Base-by-base conservation (phyloP, 2,113 vertebrate genomes). In the Chionis minor region DNA sequence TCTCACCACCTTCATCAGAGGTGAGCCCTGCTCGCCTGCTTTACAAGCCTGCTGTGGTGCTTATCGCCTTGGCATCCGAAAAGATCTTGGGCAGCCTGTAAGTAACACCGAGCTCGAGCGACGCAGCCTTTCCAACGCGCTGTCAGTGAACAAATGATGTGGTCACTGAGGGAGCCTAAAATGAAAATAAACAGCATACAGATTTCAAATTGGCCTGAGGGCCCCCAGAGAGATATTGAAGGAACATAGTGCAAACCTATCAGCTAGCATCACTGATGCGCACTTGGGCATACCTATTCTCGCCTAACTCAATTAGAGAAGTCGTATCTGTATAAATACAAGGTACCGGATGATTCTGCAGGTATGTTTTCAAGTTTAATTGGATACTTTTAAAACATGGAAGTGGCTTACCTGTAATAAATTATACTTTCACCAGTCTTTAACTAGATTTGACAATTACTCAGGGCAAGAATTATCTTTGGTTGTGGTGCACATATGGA, bases 21-120 rank as follows among this genome's bases (percentile, higher is more conserved):
- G 47, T 33, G 56, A 91, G 74, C 69, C 81, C 77, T 94, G 51
- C 65, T 13, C 15, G 24, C 23, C 69, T 49, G 51, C 75, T 73
- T 45, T 58, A 11, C 66, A 69, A 44, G 42, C 33, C 65, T 28
- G 67, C 88, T 33, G 33, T 10, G 74, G 33, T 70, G 74, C 71
- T 79, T 61, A 61, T 75, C 33, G 2, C n/a, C 58, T 49, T 4
- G 38, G 58, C 12, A 3, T 44, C 62, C 3, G 0, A 62, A 19
- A 86, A 58, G 21, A 23, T 70, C 74, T 61, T 23, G 28, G 35
- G 8, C 6, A 27, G 24, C 66, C 58, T 73, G 10, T 14, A 12
- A 82, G 35, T 3, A 45, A 88, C 54, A 69, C 4, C 66, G 72
- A 62, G 3, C 47, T 11, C 13, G 13, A 52, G 62, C 0, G 0